A percentile compares a stretch with the other conserved stretches of the same genome.
phyloP scores from a whole-genome alignment of 2,797 vertebrate species.

The Falco columbarius region DNA sequence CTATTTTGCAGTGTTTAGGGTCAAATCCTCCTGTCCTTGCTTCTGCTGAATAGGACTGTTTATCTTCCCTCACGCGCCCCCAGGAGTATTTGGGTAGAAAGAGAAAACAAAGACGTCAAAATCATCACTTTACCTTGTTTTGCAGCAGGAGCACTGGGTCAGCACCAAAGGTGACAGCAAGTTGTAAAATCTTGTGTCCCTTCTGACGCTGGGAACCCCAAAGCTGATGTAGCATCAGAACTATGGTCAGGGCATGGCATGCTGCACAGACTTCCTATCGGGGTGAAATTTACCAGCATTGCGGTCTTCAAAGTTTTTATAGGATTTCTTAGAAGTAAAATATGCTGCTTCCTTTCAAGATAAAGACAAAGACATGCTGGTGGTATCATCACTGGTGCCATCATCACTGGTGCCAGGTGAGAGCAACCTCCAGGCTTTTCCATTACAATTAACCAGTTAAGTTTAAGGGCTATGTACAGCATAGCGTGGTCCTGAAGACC shows the following conservation, averaged over 20 bases:
- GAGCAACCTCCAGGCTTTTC: background rate
- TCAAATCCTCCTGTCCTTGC: background rate
- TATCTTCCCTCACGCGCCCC: background rate
- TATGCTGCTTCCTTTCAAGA: background rate
- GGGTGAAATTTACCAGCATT: background rate
- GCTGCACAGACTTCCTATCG: background rate
- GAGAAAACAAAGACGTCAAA: background rate
- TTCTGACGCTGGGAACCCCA: accelerated
- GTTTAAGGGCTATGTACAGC: background rate
- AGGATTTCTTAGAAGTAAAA: background rate
- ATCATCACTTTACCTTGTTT: background rate
- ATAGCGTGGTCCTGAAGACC: background rate
- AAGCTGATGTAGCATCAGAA: background rate
- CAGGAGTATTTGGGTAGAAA: background rate
- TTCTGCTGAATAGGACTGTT: background rate
- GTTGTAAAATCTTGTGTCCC: background rate
- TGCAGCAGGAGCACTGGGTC: background rate
- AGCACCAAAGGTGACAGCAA: background rate
- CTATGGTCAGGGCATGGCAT: accelerated
- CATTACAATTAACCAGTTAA: background rate
- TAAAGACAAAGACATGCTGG: background rate
- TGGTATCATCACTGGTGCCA: background rate
- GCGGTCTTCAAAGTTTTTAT: background rate
- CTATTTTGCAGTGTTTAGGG: background rate
- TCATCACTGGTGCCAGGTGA: background rate